phyloP scores from a whole-genome alignment of 2,888 invertebrate genomes.

The Strigamia transsilvanica region DNA sequence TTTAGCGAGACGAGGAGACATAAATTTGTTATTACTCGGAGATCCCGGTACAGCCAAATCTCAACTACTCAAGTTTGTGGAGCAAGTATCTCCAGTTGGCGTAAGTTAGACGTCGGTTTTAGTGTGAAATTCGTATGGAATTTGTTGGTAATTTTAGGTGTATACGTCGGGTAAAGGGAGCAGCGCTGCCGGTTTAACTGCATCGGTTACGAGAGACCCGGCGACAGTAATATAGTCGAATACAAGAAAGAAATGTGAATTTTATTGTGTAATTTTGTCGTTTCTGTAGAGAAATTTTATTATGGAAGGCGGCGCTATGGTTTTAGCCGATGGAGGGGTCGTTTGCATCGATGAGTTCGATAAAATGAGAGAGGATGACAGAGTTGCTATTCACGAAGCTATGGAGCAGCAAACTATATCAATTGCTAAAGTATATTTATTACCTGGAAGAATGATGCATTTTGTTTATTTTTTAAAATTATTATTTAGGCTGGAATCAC shows the following conservation, averaged over 20 bases:
- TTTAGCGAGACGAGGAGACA: constrained; percentile 92
- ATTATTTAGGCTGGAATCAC: constrained; percentile 89
- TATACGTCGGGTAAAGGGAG: constrained; percentile 99
- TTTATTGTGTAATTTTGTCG: background rate
- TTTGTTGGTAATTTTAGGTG: constrained; percentile 60
- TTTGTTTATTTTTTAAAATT: background rate
- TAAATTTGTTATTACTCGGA: constrained; percentile 92
- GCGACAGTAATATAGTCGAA: constrained; percentile 75
- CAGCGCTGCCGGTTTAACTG: constrained; percentile 98
- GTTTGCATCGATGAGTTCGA: constrained; percentile 99
- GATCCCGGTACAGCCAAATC: constrained; percentile 99
- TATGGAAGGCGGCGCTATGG: constrained; percentile 99
- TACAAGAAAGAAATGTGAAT: background rate
- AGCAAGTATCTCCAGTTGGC: constrained; percentile 90
- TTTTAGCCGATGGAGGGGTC: constrained; percentile 97
- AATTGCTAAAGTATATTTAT: constrained; percentile 81
- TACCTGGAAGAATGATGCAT: background rate
- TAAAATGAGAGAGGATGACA: constrained; percentile 99
- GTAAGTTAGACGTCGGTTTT: constrained; percentile 66
- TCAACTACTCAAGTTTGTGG: constrained; percentile 96
- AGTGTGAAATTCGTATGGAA: background rate
- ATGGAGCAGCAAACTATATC: constrained; percentile 99
- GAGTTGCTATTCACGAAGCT: constrained; percentile 99
- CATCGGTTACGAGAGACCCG: constrained; percentile 95
- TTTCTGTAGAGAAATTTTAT: constrained; percentile 83